These are phyloP conservation scores for Bradysia coprophila DNA, from an alignment of 1,140 invertebrate species.

Conservation along the genomic window DNA sequence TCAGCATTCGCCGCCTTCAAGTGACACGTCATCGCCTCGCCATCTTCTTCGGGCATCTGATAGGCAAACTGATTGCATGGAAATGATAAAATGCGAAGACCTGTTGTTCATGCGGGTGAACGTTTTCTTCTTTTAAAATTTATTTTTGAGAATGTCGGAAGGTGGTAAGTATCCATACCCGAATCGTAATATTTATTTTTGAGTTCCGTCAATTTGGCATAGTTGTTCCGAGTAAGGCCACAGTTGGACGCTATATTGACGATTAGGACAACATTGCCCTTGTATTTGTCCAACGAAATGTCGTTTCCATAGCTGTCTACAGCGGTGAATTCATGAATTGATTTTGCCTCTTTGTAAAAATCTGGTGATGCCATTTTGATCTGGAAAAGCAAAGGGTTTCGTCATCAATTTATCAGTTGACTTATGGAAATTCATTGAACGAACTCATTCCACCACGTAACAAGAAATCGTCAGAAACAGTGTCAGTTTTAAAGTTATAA, in stretches of 20 bases:
- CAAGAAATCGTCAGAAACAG: no score
- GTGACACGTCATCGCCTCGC: conserved; percentile 32
- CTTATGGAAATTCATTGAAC: no score
- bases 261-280: conserved; percentile 48
- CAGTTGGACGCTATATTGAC: conserved; percentile 81
- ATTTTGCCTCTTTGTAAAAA: conserved; percentile 32
- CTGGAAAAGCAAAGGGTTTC: no score
- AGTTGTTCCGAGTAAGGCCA: conserved; percentile 61
- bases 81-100: not conserved
- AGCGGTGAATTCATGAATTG: conserved; percentile 59
- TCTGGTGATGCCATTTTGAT: conserved; percentile 4
- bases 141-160: no score
- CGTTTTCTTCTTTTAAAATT: no score
- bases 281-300: conserved; percentile 51
- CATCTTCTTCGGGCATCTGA: not conserved
- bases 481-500: no score
- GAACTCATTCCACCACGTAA: no score
- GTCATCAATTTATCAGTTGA: no score
- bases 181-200: conserved; percentile 41
- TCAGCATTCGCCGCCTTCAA: conserved; percentile 44
- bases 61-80: not conserved
- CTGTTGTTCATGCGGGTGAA: no score
- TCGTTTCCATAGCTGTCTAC: conserved; percentile 52
- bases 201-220: conserved; percentile 51
- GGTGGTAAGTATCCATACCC: conserved; percentile 4